These are phyloP conservation scores for Melanerpes aurifrons DNA, from an alignment of 2,113 vertebrate species.

Conservation along the genomic window DNA sequence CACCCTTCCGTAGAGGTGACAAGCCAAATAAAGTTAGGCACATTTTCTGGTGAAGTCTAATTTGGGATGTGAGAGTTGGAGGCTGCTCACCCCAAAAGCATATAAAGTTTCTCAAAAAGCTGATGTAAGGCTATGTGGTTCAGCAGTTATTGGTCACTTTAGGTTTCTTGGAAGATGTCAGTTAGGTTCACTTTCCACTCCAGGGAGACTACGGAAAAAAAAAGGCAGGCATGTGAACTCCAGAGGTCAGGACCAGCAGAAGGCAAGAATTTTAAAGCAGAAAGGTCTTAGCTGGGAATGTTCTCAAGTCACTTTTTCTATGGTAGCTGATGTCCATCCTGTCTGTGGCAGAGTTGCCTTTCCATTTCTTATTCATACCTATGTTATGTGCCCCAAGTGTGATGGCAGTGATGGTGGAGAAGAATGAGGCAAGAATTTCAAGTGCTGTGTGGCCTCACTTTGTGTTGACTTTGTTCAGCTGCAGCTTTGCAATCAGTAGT, in stretches of 20 bases:
- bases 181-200: background rate
- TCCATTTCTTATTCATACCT: background rate
- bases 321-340: background rate
- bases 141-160: background rate
- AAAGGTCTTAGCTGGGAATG: background rate
- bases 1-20: background rate
- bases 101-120: background rate
- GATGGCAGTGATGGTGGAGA: background rate
- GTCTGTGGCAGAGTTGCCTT: background rate
- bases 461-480: background rate
- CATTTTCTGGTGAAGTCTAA: background rate
- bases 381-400: background rate
- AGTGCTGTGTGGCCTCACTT: background rate
- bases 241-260: background rate
- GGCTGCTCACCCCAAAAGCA: background rate
- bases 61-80: background rate
- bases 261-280: background rate
- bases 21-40: slow-evolving; percentile 31
- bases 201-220: background rate
- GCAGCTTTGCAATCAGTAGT: background rate
- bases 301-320: background rate
- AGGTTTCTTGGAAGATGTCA: background rate
- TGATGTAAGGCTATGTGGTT: background rate
- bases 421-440: background rate
- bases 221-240: background rate